phyloP scores from a whole-genome alignment of 2,113 vertebrate genomes.

The Spilogale gracilis region DNA sequence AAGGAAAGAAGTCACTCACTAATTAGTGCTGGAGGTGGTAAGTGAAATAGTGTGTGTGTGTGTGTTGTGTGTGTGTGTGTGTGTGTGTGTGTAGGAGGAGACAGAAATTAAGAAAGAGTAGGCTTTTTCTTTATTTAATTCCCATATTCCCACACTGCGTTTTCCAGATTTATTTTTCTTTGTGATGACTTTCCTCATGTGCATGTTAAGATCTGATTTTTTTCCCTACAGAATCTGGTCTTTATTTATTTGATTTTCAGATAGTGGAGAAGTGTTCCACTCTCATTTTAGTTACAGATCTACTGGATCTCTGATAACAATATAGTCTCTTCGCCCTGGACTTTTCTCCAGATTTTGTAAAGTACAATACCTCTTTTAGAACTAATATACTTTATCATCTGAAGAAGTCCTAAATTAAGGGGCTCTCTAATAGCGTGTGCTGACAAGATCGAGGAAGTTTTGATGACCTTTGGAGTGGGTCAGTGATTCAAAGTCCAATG shows the following conservation, averaged over 20 bases:
- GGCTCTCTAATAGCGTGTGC: background rate
- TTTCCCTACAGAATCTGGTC: background rate
- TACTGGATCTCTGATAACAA: background rate
- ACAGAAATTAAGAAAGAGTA: slow-evolving; percentile 34
- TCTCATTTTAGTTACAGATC: background rate
- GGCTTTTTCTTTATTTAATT: slow-evolving; percentile 41
- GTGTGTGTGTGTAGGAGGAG: background rate
- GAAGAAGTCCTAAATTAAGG: slow-evolving; percentile 5
- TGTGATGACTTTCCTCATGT: slow-evolving; percentile 45
- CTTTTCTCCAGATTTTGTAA: slow-evolving; percentile 33
- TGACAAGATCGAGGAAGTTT: background rate
- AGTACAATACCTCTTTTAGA: background rate
- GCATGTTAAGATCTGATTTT: background rate
- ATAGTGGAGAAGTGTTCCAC: background rate
- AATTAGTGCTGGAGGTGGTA: slow-evolving; percentile 42
- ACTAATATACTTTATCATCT: background rate
- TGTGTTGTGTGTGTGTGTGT: background rate
- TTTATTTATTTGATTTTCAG: slow-evolving; percentile 49
- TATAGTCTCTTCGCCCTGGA: slow-evolving; percentile 36
- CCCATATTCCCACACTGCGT: background rate
- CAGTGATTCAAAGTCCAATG: background rate
- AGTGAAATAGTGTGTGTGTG: background rate
- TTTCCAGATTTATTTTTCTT: slow-evolving; percentile 47
- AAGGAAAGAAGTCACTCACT: slow-evolving; percentile 58
- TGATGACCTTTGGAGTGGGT: background rate